phyloP scores from a whole-genome alignment of 1,140 invertebrate genomes.

The Cherax quadricarinatus region DNA sequence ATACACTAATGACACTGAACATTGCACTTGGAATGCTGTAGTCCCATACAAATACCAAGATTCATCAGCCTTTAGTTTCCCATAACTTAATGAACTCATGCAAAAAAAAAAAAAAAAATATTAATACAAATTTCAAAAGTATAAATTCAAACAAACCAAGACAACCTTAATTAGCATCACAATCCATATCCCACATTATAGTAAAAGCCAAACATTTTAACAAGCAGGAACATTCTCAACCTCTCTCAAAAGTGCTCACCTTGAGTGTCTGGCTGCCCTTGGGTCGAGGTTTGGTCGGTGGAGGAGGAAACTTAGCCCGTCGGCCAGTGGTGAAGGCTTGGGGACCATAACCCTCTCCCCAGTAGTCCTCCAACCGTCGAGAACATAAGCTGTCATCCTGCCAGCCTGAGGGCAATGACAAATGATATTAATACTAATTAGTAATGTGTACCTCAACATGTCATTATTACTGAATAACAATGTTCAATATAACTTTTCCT shows the following conservation, averaged over 20 bases:
- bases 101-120: not conserved
- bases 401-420: slow-evolving; percentile 78
- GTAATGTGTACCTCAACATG: not conserved
- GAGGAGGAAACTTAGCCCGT: slow-evolving; percentile 81
- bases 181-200: not conserved
- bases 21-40: not conserved
- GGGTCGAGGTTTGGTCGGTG: slow-evolving; percentile 84
- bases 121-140: slow-evolving; percentile 1
- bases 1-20: not conserved
- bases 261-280: slow-evolving; percentile 87
- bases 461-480: not conserved
- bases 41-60: not conserved
- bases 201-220: not conserved
- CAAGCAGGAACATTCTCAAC: not conserved
- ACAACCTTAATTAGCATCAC: not conserved
- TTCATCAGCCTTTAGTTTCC: not conserved
- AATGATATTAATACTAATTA: not conserved
- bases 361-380: slow-evolving; percentile 77
- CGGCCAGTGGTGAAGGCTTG: slow-evolving; percentile 91
- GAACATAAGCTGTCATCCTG: slow-evolving; percentile 82
- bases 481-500: too few species aligned
- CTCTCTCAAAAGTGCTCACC: slow-evolving; percentile 76
- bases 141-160: not conserved
- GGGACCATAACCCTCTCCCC: slow-evolving; percentile 81
- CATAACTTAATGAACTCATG: not conserved